Evolutionary conservation across 2,797 vertebrate genomes (phyloP).

Genomic region (Danio albolineatus): DNA sequence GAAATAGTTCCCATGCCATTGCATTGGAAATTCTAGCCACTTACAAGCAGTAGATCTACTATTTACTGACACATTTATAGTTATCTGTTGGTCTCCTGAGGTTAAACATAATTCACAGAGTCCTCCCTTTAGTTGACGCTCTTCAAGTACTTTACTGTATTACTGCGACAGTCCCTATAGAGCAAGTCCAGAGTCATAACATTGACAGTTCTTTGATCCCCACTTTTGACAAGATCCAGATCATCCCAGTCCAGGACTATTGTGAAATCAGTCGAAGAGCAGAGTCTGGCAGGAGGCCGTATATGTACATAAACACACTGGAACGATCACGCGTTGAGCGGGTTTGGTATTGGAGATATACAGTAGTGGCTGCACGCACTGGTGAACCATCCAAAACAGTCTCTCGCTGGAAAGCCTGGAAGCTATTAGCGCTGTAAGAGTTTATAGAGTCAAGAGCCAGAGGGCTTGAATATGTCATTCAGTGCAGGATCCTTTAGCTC

Average conservation of each 20-base stretch:
- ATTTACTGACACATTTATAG: neutral
- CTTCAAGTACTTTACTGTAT: neutral
- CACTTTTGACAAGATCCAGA: neutral
- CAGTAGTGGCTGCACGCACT: slow-evolving; percentile 18
- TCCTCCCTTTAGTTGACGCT: neutral
- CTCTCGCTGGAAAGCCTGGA: slow-evolving; percentile 31
- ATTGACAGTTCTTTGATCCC: neutral
- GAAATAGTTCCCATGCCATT: no score
- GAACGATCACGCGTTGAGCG: slow-evolving; percentile 14
- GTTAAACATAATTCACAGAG: neutral
- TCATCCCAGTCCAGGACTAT: neutral
- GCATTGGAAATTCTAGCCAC: no score
- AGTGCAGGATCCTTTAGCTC: slow-evolving; percentile 21
- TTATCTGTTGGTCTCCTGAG: neutral
- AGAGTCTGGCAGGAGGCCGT: neutral
- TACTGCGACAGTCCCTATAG: neutral
- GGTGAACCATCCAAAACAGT: slow-evolving; percentile 4
- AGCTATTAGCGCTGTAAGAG: slow-evolving; percentile 38
- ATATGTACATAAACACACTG: neutral
- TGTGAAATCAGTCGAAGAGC: neutral
- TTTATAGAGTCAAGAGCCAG: slow-evolving; percentile 26
- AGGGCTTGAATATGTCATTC: slow-evolving; percentile 6
- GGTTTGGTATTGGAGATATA: slow-evolving; percentile 22
- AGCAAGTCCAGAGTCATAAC: neutral
- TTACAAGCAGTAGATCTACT: no score